phyloP scores from a whole-genome alignment of 2,113 vertebrate genomes.

The human (Homo sapiens) region GRCh38 chr4:151943001-151943500 shows the following conservation, averaged over 20 bases:
- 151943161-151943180: background rate
- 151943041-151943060: background rate
- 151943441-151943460: background rate
- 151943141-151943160: background rate
- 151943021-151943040: background rate
- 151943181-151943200: background rate
- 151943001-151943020: background rate
- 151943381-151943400: background rate
- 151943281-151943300: background rate
- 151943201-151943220: background rate
- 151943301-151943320: background rate
- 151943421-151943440: background rate
- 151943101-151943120: background rate
- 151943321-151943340: background rate
- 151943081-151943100: background rate
- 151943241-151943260: background rate
- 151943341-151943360: background rate
- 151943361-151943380: background rate
- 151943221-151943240: background rate
- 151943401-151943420: background rate
- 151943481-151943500: background rate
- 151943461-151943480: conserved; percentile 25
- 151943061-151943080: background rate
- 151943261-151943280: background rate
- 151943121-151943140: background rate